Evolutionary conservation across 2,113 vertebrate species (phyloP), one percentile per base, ranked within the genome.

Genomic region (Otolemur garnettii): DNA sequence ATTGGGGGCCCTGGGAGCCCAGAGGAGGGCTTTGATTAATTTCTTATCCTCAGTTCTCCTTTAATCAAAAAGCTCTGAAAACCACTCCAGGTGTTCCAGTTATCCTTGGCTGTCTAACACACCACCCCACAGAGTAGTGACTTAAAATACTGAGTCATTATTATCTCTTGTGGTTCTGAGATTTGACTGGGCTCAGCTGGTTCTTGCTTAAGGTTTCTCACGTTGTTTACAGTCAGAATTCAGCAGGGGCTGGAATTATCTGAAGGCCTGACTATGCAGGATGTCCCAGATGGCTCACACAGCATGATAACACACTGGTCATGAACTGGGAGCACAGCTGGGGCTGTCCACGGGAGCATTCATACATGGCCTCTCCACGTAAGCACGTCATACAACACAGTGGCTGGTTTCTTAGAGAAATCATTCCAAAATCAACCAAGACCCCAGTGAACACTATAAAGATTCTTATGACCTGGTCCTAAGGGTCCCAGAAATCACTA

Each of bases 261-360:
- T n/a, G 69, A 45, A 72, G 85, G 12, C 4, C 12, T 35, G 9
- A 33, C 64, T 66, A 9, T 1, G 0, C 15, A 38, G 30, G 9
- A 4, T 5, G 9, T 68, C 24, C 14, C 4, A 22, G 50, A 21
- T 22, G 35, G 22, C 26, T 55, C 92, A 66, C 4, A 1, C 30
- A 28, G 15, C 5, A 1, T 17, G 12, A 28, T 1, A 78, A n/a
- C 33, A 28, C 0, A 24, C 38, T 38, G 24, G 45, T 78, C 11
- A 0, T 45, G 45, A 35, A 4, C 4, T 0, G 24, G 13, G 66
- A 80, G 21, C 28, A 0, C 33, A 5, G 50, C 4, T 1, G 3
- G 26, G 7, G 42, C 83, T 35, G 26, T 45, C 28, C 19, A 3
- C 10, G 5, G 62, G 38, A 33, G 3, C 24, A 5, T 57, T 57